These are phyloP conservation scores for Octopus sinensis DNA, from an alignment of 1,140 invertebrate species.

Conservation along the genomic window DNA sequence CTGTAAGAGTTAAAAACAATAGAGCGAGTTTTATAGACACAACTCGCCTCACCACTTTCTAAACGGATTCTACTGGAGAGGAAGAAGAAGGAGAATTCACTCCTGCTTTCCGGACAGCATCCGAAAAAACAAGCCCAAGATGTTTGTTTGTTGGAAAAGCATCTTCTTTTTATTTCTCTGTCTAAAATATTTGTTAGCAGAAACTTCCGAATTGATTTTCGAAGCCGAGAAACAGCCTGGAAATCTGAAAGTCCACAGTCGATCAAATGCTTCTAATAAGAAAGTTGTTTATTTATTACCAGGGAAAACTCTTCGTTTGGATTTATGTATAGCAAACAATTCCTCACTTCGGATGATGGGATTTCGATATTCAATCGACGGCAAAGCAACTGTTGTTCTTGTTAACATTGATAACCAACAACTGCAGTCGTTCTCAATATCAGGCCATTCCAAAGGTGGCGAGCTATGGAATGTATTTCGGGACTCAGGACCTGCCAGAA, in stretches of 20 bases:
- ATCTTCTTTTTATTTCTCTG: too few species aligned
- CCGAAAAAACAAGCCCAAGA: constrained; percentile 3
- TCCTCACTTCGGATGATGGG: constrained; percentile 26
- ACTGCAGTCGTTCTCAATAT: constrained; percentile 26
- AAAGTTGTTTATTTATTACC: constrained; percentile 23
- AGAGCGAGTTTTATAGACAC: not conserved
- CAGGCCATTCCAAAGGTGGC: constrained; percentile 10
- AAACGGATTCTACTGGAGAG: constrained; percentile 7
- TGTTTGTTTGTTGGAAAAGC: not conserved
- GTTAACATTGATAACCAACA: constrained; percentile 26
- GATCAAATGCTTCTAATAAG: constrained; percentile 23
- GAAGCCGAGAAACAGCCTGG: constrained; percentile 13
- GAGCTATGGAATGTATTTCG: constrained; percentile 23
- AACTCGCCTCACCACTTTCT: not conserved
- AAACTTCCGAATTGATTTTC: not conserved
- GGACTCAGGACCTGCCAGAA: constrained; percentile 13
- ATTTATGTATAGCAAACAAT: constrained; percentile 30
- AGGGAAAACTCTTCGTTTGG: constrained; percentile 23
- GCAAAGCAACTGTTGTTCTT: constrained; percentile 17
- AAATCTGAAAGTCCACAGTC: constrained; percentile 16
- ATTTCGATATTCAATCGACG: constrained; percentile 29
- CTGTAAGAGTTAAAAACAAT: constrained; percentile 8
- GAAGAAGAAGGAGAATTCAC: constrained; percentile 5
- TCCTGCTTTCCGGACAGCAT: not conserved
- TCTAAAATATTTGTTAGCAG: too few species aligned